A percentile compares a stretch with the other conserved stretches of the same genome.
Conservation (phyloP, 2,888 invertebrate species). For the Oligia fasciuncula region DNA sequence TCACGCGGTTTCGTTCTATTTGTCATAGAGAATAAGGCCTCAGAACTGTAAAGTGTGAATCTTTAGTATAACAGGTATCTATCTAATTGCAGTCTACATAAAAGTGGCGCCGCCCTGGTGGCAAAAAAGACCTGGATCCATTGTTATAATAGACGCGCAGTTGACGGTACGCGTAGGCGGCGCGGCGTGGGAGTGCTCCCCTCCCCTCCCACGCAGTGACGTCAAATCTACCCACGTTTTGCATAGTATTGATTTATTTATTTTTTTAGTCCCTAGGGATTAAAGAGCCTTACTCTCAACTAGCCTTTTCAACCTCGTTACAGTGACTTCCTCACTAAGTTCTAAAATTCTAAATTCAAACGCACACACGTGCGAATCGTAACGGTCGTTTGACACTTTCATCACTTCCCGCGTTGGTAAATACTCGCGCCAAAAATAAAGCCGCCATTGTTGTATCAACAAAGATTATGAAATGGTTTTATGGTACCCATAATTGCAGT, state of each 20-base stretch:
- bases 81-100: too few species aligned
- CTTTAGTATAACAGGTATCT: too few species aligned
- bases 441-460: conserved; percentile 61
- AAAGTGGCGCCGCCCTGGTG: not conserved
- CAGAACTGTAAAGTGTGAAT: too few species aligned
- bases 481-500: conserved; percentile 17
- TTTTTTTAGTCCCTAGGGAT: too few species aligned
- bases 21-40: too few species aligned
- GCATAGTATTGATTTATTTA: conserved; percentile 43
- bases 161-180: conserved; percentile 23
- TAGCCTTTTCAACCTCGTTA: too few species aligned
- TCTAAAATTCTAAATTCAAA: conserved; percentile 12
- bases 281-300: too few species aligned
- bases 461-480: conserved; percentile 42
- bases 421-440: conserved; percentile 62
- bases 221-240: conserved; percentile 35
- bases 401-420: conserved; percentile 55
- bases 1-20: too few species aligned
- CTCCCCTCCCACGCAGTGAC: conserved; percentile 14
- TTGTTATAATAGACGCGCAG: not conserved
- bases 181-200: conserved; percentile 29
- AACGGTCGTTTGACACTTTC: conserved; percentile 39
- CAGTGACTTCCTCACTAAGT: not conserved
- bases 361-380: conserved; percentile 31
- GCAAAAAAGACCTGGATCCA: not conserved